Evolutionary conservation across 2,797 vertebrate genomes (phyloP).

Genomic region (Chelidonichthys spinosus): DNA sequence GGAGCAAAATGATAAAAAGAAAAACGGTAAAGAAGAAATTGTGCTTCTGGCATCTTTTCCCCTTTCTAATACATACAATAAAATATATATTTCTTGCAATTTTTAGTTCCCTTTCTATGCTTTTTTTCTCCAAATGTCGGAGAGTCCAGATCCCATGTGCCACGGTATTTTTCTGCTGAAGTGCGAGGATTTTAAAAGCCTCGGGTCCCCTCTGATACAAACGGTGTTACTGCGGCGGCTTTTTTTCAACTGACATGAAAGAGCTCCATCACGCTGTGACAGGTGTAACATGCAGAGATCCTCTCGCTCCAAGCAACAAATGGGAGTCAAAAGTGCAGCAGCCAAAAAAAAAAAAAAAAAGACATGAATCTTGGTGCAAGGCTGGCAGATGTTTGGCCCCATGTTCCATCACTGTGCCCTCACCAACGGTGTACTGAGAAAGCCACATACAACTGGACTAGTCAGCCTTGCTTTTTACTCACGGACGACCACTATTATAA

Average conservation of each 20-base stretch:
- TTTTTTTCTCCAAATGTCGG: conserved; percentile 11
- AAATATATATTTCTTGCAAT: conserved; percentile 19
- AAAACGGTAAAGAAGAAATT: conserved; percentile 13
- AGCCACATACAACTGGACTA: neutral
- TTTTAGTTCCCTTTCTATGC: conserved; percentile 22
- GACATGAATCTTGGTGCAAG: conserved; percentile 7
- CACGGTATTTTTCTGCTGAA: neutral
- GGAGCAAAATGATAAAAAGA: conserved; percentile 18
- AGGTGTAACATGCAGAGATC: neutral
- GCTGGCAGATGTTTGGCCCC: neutral
- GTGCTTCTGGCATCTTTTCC: conserved; percentile 7
- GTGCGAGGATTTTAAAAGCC: conserved; percentile 14
- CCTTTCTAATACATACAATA: conserved; percentile 14
- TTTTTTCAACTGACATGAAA: neutral
- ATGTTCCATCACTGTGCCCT: neutral
- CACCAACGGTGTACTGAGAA: neutral
- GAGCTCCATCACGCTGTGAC: neutral
- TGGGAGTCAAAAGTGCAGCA: conserved; percentile 19
- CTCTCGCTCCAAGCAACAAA: neutral
- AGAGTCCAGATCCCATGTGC: neutral
- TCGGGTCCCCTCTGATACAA: conserved; percentile 3
- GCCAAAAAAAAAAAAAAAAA: neutral
- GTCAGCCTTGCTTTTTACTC: neutral
- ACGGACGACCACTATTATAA: neutral
- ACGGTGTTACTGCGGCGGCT: neutral